Evolutionary conservation across 2,113 vertebrate species (phyloP), one percentile per base, ranked within the genome.

Genomic region (Acanthochromis polyacanthus): DNA sequence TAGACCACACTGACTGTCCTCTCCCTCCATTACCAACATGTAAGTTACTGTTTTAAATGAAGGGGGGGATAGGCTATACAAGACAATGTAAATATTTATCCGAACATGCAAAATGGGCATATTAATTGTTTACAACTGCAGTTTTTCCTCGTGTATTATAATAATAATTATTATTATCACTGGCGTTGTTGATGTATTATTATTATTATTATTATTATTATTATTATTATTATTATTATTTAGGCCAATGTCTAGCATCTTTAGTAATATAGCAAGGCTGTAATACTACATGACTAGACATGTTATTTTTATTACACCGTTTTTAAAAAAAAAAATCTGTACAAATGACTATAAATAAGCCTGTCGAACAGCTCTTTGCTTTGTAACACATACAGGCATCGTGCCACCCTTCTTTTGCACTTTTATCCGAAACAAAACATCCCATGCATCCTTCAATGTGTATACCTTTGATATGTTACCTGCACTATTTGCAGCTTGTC

Each of bases 21-120:
- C 56, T 70, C 71, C 22, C 66, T 60, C 71, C 53, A 71, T 55
- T 66, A 73, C 32, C 86, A 59, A 85, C 25, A 46, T 76, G 28
- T 14, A 12, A 43, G 2, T 40, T 40, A 40, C 19, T 14, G 14
- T 57, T 79, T 65, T 10, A 53, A 28, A 32, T 19, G 4, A 10
- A 16, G 4, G 62, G 61, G 55, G 4, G 10, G 17, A 51, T 17
- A 30, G 23, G 38, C 30, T 12, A 25, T 19, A 67, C 20, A 45
- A 50, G 50, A 75, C 52, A 58, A 52, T 76, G 73, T 68, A 70
- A 23, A 75, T 80, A 90, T 88, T 83, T 85, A 91, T 87, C 85
- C n/a, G 62, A 71, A 59, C 70, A 80, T 53, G 38, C 25, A 70
- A 30, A 53, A 3, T n/a, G 46, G 71, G 10, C 14, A 30, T 17